Evolutionary conservation across 1,140 invertebrate species (phyloP).

Genomic region (Drosophila burlai): DNA sequence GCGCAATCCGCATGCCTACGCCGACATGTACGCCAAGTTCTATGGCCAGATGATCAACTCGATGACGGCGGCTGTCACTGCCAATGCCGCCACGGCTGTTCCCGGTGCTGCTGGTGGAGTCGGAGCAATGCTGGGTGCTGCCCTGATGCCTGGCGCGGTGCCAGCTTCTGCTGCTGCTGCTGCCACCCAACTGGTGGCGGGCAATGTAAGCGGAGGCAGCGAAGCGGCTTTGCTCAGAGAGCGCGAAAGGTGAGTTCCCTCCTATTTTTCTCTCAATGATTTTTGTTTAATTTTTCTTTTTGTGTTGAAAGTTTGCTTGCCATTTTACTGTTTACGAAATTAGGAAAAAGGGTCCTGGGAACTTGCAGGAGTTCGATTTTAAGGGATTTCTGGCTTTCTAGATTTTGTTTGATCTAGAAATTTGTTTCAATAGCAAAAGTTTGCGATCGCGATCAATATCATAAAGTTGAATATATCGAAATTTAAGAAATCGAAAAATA

Average conservation of each 20-base stretch:
- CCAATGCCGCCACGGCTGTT: conserved; percentile 8
- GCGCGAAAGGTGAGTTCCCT: conserved; percentile 89
- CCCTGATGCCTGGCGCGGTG: conserved; percentile 9
- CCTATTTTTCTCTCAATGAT: too few relatives aligned
- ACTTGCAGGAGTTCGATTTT: conserved; percentile 13
- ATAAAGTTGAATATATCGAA: not conserved
- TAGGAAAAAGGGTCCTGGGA: conserved; percentile 5
- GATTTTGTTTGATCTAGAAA: not conserved
- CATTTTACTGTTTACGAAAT: not conserved
- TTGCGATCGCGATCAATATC: not conserved
- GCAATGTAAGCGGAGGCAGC: conserved; percentile 12
- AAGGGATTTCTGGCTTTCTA: not conserved
- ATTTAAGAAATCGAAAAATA: not conserved
- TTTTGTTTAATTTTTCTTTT: not conserved
- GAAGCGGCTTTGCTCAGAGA: conserved; percentile 83
- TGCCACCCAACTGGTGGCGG: conserved; percentile 71
- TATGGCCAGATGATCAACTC: conserved; percentile 72
- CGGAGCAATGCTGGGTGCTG: not conserved
- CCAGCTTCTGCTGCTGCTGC: conserved; percentile 88
- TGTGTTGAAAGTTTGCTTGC: conserved; percentile 13
- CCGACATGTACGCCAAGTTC: conserved; percentile 92
- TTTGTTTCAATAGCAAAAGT: too few relatives aligned
- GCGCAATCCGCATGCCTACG: conserved; percentile 91
- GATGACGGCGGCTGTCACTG: conserved; percentile 55
- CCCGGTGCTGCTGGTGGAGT: not conserved